Conservation (phyloP, 2,888 invertebrate genomes). For the Steinernema scapterisci region DNA sequence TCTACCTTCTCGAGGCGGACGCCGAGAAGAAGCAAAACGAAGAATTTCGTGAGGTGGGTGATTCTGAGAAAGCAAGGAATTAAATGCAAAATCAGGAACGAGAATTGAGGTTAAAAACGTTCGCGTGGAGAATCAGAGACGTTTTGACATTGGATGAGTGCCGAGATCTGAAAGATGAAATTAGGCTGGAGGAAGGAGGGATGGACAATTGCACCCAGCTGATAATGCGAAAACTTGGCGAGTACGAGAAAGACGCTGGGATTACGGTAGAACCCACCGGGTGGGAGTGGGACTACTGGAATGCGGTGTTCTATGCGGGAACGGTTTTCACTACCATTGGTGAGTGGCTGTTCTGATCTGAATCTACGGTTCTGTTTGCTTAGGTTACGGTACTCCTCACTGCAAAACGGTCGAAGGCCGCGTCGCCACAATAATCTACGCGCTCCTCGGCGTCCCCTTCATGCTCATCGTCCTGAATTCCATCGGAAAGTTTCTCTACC, state of each 20-base stretch:
- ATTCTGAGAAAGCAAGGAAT: too few relatives aligned
- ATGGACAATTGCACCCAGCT: constrained; percentile 19
- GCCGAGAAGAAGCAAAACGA: constrained; percentile 28
- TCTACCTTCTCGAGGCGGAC: constrained; percentile 39
- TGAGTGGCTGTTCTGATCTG: constrained; percentile 22
- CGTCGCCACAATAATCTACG: constrained; percentile 86
- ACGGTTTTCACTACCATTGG: constrained; percentile 72
- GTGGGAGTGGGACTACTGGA: constrained; percentile 64
- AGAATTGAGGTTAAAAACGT: constrained; percentile 29
- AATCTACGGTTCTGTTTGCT: not conserved
- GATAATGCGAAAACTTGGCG: constrained; percentile 4
- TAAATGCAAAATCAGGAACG: not conserved
- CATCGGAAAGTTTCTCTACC: constrained; percentile 83
- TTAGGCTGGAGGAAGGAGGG: not conserved
- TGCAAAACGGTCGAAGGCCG: constrained; percentile 84
- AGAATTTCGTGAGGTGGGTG: too few relatives aligned
- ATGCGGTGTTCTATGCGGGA: constrained; percentile 60
- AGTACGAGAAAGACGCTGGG: constrained; percentile 34
- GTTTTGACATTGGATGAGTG: not conserved
- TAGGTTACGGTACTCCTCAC: constrained; percentile 84
- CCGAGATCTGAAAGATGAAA: not conserved
- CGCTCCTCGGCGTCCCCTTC: constrained; percentile 90
- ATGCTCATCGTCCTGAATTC: constrained; percentile 90
- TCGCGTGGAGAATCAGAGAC: not conserved
- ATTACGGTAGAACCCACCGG: constrained; percentile 14